Percentiles rank a stretch among this genome's conserved stretches.
phyloP scores from a whole-genome alignment of 2,113 vertebrate genomes.

The Protobothrops mucrosquamatus region DNA sequence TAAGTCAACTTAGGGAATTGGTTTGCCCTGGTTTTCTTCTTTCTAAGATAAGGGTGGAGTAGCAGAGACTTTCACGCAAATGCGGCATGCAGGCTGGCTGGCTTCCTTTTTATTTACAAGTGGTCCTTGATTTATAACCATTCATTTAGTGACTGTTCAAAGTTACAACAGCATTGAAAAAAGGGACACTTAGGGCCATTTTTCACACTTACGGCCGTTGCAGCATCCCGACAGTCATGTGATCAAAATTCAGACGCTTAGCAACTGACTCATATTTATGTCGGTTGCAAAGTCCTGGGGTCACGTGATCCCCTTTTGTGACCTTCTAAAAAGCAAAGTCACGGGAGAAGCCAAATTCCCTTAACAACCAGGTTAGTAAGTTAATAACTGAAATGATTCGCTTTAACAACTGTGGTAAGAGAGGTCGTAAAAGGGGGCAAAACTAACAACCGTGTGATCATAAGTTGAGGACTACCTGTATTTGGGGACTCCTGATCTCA shows the following conservation, averaged over 20 bases:
- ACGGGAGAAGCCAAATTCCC: neutral
- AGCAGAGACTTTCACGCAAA: neutral
- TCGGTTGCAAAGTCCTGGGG: fast-evolving
- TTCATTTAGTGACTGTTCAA: neutral
- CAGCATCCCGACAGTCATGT: neutral
- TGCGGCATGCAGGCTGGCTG: neutral
- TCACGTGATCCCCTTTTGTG: too few relatives aligned
- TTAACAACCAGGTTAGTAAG: neutral
- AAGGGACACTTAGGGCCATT: neutral
- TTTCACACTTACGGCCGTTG: neutral
- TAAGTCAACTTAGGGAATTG: neutral
- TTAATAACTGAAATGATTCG: neutral
- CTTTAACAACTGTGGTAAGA: neutral
- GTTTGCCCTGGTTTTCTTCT: neutral
- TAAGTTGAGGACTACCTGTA: neutral
- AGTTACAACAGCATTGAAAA: neutral
- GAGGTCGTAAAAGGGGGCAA: neutral
- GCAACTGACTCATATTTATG: neutral
- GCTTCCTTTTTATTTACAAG: neutral
- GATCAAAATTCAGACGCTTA: too few relatives aligned
- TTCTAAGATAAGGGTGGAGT: neutral
- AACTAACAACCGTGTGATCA: neutral
- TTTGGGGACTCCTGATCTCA: neutral
- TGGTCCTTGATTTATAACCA: too few relatives aligned
- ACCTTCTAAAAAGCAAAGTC: too few relatives aligned